phyloP scores from a whole-genome alignment of 2,888 invertebrate species.

The Incurvaria masculella region DNA sequence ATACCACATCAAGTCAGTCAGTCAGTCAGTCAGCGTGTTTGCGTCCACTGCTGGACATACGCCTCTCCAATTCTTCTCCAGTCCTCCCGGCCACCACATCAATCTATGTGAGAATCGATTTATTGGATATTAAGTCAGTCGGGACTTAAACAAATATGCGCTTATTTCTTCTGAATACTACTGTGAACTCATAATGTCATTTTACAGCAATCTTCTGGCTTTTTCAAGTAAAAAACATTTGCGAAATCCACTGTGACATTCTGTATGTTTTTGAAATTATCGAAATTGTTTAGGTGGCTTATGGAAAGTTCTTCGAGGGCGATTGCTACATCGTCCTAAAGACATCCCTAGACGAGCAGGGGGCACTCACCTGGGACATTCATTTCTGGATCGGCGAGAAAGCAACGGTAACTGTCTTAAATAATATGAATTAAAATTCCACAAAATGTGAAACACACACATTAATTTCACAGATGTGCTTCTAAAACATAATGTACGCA shows the following conservation, averaged over 20 bases:
- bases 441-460: no score
- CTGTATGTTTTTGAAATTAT: not conserved
- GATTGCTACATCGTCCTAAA: conserved; percentile 98
- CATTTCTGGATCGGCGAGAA: conserved; percentile 99
- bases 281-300: conserved; percentile 54
- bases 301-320: conserved; percentile 98
- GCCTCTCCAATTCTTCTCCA: no score
- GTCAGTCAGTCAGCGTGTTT: no score
- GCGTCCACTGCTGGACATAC: no score
- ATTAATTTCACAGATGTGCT: no score
- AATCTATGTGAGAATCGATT: not conserved
- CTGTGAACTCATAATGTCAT: not conserved
- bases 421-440: no score
- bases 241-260: not conserved
- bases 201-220: not conserved
- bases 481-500: no score
- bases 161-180: not conserved
- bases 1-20: no score
- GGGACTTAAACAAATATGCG: not conserved
- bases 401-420: conserved; percentile 82
- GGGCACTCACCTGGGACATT: conserved; percentile 90
- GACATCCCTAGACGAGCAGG: conserved; percentile 79
- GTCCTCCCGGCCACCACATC: no score
- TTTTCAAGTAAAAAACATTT: not conserved
- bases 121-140: not conserved